Evolutionary conservation across 2,797 vertebrate species (phyloP).

Genomic region (Catamblyrhynchus diadema): DNA sequence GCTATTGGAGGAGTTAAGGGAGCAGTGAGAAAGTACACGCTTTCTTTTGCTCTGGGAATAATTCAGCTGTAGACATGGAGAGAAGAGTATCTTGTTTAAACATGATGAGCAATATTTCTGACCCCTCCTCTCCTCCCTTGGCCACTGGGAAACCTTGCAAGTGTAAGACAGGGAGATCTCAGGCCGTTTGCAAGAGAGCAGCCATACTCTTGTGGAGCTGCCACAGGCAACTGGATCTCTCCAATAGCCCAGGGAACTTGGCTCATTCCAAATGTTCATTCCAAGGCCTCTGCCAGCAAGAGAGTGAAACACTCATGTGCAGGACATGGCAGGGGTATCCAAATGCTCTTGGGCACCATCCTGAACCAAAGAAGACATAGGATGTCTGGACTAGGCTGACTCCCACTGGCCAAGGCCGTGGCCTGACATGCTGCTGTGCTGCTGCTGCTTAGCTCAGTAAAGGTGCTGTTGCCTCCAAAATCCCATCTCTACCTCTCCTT

Average conservation of each 20-base stretch:
- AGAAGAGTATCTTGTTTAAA: not conserved
- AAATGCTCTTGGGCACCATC: not conserved
- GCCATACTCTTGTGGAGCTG: not conserved
- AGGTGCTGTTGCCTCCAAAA: not conserved
- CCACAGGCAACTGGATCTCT: not conserved
- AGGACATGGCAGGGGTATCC: not conserved
- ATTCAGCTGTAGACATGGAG: not conserved
- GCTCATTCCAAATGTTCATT: not conserved
- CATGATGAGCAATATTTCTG: not conserved
- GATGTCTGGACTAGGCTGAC: not conserved
- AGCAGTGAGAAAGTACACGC: not conserved
- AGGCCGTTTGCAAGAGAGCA: not conserved
- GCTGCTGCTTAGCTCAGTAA: not conserved
- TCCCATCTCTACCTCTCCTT: not conserved
- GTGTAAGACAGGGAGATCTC: not conserved
- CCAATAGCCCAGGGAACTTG: not conserved
- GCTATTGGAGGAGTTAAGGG: not conserved
- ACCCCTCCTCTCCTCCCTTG: not conserved
- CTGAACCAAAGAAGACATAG: not conserved
- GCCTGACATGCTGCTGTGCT: rapidly evolving
- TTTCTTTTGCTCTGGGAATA: not conserved
- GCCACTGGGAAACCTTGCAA: not conserved
- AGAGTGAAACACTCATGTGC: rapidly evolving
- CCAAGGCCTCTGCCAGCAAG: not conserved
- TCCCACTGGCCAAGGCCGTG: rapidly evolving